Evolutionary conservation across 1,140 invertebrate genomes (phyloP).

Genomic region (Saxidomus purpurata): DNA sequence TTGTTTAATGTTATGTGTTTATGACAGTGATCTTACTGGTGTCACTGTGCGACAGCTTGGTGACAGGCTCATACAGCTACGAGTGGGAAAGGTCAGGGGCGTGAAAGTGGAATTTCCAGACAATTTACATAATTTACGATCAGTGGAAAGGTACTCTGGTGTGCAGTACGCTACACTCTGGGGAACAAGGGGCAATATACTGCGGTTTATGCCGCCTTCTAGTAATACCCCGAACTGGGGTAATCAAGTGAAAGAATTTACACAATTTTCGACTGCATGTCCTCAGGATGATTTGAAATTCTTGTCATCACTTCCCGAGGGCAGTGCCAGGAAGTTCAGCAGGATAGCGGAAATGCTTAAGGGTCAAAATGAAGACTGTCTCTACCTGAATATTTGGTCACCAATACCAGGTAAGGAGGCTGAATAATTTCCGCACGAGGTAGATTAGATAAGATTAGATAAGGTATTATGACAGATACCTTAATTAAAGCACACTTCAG

Average conservation of each 20-base stretch:
- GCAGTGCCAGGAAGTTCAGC: slow-evolving; percentile 94
- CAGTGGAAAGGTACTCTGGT: slow-evolving; percentile 97
- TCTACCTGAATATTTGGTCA: slow-evolving; percentile 98
- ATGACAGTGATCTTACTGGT: neutral
- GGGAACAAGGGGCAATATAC: slow-evolving; percentile 92
- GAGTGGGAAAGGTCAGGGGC: slow-evolving; percentile 94
- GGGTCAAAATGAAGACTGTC: slow-evolving; percentile 98
- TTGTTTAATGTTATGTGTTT: neutral
- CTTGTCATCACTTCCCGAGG: slow-evolving; percentile 94
- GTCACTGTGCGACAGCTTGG: slow-evolving; percentile 32
- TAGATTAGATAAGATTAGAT: too few species aligned
- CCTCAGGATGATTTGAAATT: slow-evolving; percentile 93
- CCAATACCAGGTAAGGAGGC: slow-evolving; percentile 93
- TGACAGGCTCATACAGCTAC: slow-evolving; percentile 30
- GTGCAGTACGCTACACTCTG: slow-evolving; percentile 96
- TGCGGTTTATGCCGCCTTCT: slow-evolving; percentile 98
- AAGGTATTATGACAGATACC: too few species aligned
- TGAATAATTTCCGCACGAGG: too few species aligned
- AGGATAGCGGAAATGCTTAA: slow-evolving; percentile 94
- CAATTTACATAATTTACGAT: slow-evolving; percentile 90
- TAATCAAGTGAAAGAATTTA: slow-evolving; percentile 90
- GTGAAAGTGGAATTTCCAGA: slow-evolving; percentile 94
- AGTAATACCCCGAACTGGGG: slow-evolving; percentile 87
- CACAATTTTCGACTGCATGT: slow-evolving; percentile 92
- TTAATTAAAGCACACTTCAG: too few species aligned